Conservation (phyloP, 2,113 vertebrate genomes). For the Collichthys lucidus region DNA sequence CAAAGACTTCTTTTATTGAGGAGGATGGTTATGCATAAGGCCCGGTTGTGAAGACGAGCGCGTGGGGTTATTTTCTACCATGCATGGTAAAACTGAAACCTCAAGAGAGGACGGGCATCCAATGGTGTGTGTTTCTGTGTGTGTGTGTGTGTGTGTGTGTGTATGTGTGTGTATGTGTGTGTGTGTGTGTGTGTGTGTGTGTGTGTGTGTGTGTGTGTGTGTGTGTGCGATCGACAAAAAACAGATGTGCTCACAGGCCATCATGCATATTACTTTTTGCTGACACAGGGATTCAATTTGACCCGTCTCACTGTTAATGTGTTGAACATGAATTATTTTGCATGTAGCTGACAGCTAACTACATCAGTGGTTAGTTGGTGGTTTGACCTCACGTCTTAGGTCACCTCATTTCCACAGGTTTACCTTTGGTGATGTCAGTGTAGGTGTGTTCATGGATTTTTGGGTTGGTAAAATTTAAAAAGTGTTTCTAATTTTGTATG, state of each 20-base stretch:
- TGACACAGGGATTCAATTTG: conserved; percentile 4
- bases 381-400: not conserved
- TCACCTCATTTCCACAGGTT: not conserved
- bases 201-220: no score
- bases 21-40: conserved; percentile 43
- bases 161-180: no score
- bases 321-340: not conserved
- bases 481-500: not conserved
- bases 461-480: not conserved
- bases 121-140: conserved; percentile 19
- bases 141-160: not conserved
- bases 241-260: conserved; percentile 29
- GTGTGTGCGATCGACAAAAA: conserved; percentile 15
- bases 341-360: not conserved
- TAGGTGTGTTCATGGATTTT: not conserved
- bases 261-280: not conserved
- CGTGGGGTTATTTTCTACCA: conserved; percentile 58
- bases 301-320: conserved; percentile 10
- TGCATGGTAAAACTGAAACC: conserved; percentile 36
- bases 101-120: conserved; percentile 31
- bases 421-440: not conserved
- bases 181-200: no score
- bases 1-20: conserved; percentile 68
- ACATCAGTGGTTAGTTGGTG: not conserved
- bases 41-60: conserved; percentile 47